A percentile compares a stretch with the other conserved stretches of the same genome.
phyloP scores from a whole-genome alignment of 2,888 invertebrate species.

The Chydorus sphaericus region DNA sequence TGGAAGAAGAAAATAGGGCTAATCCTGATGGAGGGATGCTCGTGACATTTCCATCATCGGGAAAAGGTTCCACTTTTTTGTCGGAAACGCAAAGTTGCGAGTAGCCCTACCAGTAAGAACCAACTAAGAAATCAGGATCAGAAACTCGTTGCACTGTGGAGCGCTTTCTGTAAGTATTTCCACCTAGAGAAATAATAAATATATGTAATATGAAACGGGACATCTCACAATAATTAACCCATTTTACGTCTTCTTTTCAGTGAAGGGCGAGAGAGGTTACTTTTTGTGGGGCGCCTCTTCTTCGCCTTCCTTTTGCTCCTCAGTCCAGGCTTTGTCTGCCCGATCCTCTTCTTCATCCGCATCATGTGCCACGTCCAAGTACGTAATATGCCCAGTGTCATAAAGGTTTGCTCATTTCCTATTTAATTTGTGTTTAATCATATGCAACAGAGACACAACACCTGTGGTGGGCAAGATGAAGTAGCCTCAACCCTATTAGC shows the following conservation, averaged over 20 bases:
- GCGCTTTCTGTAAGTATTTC: no score
- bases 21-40: neutral
- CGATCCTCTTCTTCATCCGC: constrained; percentile 8
- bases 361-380: neutral
- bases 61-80: neutral
- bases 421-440: no score
- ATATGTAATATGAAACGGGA: no score
- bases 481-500: neutral
- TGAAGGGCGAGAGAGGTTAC: constrained; percentile 7
- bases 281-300: constrained; percentile 2
- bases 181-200: no score
- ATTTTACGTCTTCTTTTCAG: no score
- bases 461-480: neutral
- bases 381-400: no score
- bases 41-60: neutral
- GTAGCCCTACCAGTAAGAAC: neutral
- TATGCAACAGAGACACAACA: neutral
- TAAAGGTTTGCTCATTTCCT: no score
- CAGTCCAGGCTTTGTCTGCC: constrained; percentile 9
- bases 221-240: no score
- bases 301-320: constrained; percentile 8
- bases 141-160: neutral
- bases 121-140: neutral
- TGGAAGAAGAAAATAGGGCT: no score
- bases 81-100: constrained; percentile 1